Evolutionary conservation across 2,797 vertebrate genomes (phyloP), one percentile per base, ranked within the genome.

Genomic region (Gambusia yucatana): DNA sequence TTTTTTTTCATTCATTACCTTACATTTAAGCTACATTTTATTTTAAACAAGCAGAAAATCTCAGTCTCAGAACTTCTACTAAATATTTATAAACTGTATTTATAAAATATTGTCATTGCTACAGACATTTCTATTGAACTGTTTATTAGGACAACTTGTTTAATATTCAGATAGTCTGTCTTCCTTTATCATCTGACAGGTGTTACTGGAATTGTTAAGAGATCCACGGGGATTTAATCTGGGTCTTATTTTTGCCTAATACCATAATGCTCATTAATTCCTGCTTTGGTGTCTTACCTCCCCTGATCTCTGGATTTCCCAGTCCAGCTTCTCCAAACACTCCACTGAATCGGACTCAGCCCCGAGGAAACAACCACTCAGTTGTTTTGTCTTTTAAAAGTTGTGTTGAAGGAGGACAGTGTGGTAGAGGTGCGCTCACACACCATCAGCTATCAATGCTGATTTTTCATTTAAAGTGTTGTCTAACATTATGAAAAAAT

Each of bases 191-290:
- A 86, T 76, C 78, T 84, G 94, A 94, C 96, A 95, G 95, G 94
- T 96, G 95, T 93, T 92, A 87, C 85, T 87, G 79, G 86, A 92
- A 93, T 94, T 93, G 94, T 94, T 94, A 92, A 95, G 91, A 91
- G 94, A 94, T 94, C 92, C 91, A 82, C 59, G 80, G 80, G 90
- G 93, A 91, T 95, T 95, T 94, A 87, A 90, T 88, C 79, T 86
- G 89, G 88, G 85, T 88, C 92, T 95, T 96, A 94, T 95, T 95
- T 94, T 95, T 94, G 94, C 94, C 93, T 96, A 96, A 96, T 94
- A 89, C 94, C 89, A 91, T 96, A 96, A 96, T 95, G 82, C 95
- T 95, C 93, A 95, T 95, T 96, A 94, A 96, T 94, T 94, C 94
- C 95, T 95, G 94, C 95, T 95, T 93, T 92, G 88, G 93, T 95